Conservation (phyloP, 2,888 invertebrate species). For the Alloplasta piceator region DNA sequence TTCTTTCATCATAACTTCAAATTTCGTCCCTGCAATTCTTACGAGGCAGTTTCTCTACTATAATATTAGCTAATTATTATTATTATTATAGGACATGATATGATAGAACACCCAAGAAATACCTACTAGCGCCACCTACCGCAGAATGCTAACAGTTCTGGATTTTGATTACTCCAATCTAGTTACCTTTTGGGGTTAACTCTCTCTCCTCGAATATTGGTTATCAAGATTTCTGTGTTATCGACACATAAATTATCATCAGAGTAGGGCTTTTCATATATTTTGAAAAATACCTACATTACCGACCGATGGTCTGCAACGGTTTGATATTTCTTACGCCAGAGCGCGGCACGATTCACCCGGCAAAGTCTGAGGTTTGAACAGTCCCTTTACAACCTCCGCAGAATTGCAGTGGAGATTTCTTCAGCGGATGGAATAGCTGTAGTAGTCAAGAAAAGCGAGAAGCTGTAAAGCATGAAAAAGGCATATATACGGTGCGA, state of each 20-base stretch:
- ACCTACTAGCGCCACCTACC: too few species aligned
- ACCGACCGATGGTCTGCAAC: slow-evolving; percentile 11
- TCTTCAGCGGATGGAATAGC: background rate
- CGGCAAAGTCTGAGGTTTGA: background rate
- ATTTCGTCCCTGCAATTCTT: too few species aligned
- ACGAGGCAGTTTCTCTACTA: too few species aligned
- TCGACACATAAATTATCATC: background rate
- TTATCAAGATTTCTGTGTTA: background rate
- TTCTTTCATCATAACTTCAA: too few species aligned
- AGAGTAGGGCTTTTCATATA: too few species aligned
- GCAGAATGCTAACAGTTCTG: too few species aligned
- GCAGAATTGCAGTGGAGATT: background rate
- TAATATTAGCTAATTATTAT: too few species aligned
- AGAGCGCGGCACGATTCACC: background rate
- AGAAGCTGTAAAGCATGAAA: slow-evolving; percentile 29
- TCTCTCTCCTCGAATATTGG: too few species aligned
- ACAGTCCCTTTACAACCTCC: slow-evolving; percentile 10
- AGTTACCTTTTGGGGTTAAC: too few species aligned
- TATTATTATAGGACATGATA: too few species aligned
- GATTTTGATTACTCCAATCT: too few species aligned
- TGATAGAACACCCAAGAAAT: too few species aligned
- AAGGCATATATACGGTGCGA: slow-evolving; percentile 8
- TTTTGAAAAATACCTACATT: background rate
- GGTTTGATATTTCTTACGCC: slow-evolving; percentile 9
- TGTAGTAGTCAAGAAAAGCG: background rate